Evolutionary conservation across 2,797 vertebrate genomes (phyloP), one percentile per base, ranked within the genome.

Genomic region (Sparidentex hasta): DNA sequence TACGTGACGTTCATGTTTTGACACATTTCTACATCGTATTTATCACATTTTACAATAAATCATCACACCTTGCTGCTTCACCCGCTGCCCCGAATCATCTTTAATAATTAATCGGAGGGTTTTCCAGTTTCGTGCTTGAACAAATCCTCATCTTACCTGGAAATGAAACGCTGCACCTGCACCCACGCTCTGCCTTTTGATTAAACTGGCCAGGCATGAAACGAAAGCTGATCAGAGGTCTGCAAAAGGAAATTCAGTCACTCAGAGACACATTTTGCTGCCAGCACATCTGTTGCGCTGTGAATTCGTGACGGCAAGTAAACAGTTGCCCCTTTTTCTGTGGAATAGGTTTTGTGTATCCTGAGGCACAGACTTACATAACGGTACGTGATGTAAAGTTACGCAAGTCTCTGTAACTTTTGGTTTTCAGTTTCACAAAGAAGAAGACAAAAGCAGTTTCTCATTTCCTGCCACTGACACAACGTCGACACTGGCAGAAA

Each of bases 201-300:
- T 81, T 47, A 74, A 90, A 87, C 78, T 59, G 44, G 57, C 74
- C 74, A 20, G 57, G 86, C 83, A 69, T 84, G 86, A 92, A 89
- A 82, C 47, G 52, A 59, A 73, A 80, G 57, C 9, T 12, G 56
- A 73, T 76, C 80, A 56, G 56, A 77, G 20, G 29, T 75, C 61
- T 71, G 64, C 7, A 13, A 54, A 56, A 29, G 76, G 83, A 83
- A 79, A 79, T 85, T 1, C 1, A 63, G 80, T 78, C 52, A 66
- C 27, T 74, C 20, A 23, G 20, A 41, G 56, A 65, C 54, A 51
- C 29, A 25, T 81, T 33, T 71, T 7, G 9, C 54, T 9, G 61
- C 59, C 57, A 67, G 50, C 71, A 46, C 43, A 54, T 65, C 58
- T 74, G 74, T 54, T 85, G 67, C 2, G 0, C 67, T 47, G 18